Evolutionary conservation across 2,888 invertebrate genomes (phyloP).

Genomic region (Rhyacophila evoluta): DNA sequence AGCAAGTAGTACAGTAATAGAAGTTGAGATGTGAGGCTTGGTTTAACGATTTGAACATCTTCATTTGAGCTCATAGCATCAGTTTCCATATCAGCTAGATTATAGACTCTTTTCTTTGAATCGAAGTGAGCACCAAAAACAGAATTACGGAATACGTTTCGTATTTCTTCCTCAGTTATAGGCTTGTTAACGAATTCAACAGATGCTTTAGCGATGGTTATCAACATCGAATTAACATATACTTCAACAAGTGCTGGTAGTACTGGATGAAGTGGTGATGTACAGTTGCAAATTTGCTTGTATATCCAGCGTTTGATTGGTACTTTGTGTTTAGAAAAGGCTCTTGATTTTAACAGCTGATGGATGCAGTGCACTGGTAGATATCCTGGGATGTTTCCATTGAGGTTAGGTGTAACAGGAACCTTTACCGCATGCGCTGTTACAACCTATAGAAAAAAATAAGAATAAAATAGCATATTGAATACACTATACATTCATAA

Average conservation of each 20-base stretch:
- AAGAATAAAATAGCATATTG: not conserved
- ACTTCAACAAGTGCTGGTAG: constrained; percentile 94
- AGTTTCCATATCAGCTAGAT: constrained; percentile 71
- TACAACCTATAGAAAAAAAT: constrained; percentile 74
- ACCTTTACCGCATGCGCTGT: constrained; percentile 96
- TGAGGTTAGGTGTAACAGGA: constrained; percentile 90
- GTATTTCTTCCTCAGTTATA: constrained; percentile 89
- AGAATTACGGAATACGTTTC: constrained; percentile 84
- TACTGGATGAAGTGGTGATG: constrained; percentile 93
- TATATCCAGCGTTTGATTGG: constrained; percentile 98
- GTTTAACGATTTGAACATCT: constrained; percentile 72
- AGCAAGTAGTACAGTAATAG: constrained; percentile 92
- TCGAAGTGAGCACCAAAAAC: constrained; percentile 82
- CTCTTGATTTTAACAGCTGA: constrained; percentile 91
- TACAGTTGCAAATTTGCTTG: constrained; percentile 89
- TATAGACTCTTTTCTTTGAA: constrained; percentile 67
- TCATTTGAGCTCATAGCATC: constrained; percentile 60
- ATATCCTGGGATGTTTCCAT: constrained; percentile 90
- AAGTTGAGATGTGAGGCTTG: constrained; percentile 86
- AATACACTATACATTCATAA: no score
- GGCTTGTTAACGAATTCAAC: constrained; percentile 91
- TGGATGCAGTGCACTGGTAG: constrained; percentile 97
- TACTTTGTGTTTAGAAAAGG: constrained; percentile 96
- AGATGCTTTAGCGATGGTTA: constrained; percentile 74
- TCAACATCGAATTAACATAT: constrained; percentile 91